Percentiles rank a stretch among this genome's conserved stretches.
phyloP scores from a whole-genome alignment of 2,888 invertebrate genomes.

The Alcis repandata region DNA sequence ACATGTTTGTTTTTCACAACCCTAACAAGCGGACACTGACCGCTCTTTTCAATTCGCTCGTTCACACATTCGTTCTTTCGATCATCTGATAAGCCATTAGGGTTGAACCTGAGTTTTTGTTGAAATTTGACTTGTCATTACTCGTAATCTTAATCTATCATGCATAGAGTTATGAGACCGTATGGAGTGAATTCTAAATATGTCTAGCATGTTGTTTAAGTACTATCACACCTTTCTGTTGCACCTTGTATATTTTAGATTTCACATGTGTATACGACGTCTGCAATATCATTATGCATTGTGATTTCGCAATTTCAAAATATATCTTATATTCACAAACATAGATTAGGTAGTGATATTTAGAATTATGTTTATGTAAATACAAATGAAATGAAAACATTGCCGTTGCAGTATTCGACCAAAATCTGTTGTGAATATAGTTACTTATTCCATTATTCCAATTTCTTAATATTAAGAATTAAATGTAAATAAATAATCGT shows the following conservation, averaged over 20 bases:
- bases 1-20: not conserved
- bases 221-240: too few species aligned
- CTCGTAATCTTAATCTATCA: too few species aligned
- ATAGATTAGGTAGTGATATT: conserved; percentile 24
- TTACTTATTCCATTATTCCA: conserved; percentile 44
- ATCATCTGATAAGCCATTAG: too few species aligned
- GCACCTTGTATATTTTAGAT: too few species aligned
- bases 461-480: conserved; percentile 38
- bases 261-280: not conserved
- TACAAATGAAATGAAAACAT: conserved; percentile 48
- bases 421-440: conserved; percentile 73
- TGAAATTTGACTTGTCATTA: too few species aligned
- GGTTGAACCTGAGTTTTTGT: too few species aligned
- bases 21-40: too few species aligned
- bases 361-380: conserved; percentile 52
- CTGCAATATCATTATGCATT: not conserved
- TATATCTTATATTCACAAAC: not conserved
- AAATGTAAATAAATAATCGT: conserved; percentile 55
- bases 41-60: too few species aligned
- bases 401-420: conserved; percentile 77
- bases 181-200: too few species aligned
- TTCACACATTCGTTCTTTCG: too few species aligned
- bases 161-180: too few species aligned
- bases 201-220: too few species aligned
- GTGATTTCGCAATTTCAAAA: not conserved